Conservation (phyloP, 1,140 invertebrate genomes). For the Muscidifurax raptorellus region DNA sequence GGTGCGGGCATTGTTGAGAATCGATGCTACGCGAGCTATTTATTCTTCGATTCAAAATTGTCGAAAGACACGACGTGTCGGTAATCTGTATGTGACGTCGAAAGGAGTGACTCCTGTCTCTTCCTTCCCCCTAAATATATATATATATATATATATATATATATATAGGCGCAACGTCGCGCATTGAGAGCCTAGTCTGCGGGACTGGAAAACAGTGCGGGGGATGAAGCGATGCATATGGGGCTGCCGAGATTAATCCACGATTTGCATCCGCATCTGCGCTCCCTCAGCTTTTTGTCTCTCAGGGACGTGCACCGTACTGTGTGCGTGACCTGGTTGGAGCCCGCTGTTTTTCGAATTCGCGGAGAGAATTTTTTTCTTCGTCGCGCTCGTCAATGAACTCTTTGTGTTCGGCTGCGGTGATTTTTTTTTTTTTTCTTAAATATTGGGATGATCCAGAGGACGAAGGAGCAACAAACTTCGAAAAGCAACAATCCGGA, state of each 20-base stretch:
- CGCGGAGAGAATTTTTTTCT: not conserved
- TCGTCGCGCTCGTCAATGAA: not conserved
- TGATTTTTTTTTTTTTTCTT: not conserved
- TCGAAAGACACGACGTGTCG: not conserved
- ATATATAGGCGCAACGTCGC: not conserved
- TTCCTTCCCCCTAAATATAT: not conserved
- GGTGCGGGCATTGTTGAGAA: no score
- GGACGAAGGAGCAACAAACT: no score
- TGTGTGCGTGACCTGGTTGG: not conserved
- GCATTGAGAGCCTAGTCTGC: conserved; percentile 52
- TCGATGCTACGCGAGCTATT: not conserved
- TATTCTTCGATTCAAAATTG: no score
- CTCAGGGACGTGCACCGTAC: not conserved
- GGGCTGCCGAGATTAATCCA: conserved; percentile 69
- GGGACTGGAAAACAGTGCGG: not conserved
- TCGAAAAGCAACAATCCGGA: not conserved
- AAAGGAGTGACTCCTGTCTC: conserved; percentile 65
- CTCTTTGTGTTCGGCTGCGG: not conserved
- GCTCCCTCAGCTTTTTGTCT: conserved; percentile 13
- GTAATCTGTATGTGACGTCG: conserved; percentile 60
- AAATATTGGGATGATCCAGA: no score
- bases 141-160: no score
- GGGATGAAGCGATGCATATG: conserved; percentile 27
- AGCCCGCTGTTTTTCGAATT: not conserved
- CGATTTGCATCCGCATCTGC: conserved; percentile 73